A percentile compares a stretch with the other conserved stretches of the same genome.
These are phyloP conservation scores for Drosophila robusta DNA, from an alignment of 2,888 invertebrate genomes.

Conservation along the genomic window DNA sequence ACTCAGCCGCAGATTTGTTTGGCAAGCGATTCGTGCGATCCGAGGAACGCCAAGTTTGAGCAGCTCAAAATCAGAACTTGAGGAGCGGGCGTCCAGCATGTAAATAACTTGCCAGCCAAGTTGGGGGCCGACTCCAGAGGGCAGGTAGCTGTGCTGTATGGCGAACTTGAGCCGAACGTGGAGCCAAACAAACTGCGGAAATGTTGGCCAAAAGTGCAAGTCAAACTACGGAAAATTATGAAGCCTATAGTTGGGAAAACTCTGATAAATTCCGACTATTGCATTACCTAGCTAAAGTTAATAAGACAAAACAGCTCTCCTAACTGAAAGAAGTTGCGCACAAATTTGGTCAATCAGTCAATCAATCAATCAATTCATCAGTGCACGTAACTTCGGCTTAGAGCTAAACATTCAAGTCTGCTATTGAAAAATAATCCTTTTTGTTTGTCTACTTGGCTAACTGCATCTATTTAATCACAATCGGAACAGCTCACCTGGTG, in stretches of 20 bases:
- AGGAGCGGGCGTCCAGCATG: background rate
- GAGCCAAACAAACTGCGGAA: background rate
- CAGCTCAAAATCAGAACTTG: background rate
- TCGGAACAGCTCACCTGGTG: no score
- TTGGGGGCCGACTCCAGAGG: background rate
- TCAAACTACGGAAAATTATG: background rate
- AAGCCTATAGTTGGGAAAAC: background rate
- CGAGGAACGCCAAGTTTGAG: slow-evolving; percentile 19
- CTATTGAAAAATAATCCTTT: no score
- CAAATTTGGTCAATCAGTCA: background rate
- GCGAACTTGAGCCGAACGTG: background rate
- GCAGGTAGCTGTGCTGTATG: no score
- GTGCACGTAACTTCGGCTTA: no score
- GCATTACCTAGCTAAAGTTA: no score
- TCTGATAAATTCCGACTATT: no score
- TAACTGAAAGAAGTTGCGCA: no score
- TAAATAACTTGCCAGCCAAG: background rate
- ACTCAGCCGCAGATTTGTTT: slow-evolving; percentile 42
- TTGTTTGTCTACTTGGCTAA: no score
- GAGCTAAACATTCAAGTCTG: no score
- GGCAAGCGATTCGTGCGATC: slow-evolving; percentile 34
- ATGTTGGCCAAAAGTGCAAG: background rate
- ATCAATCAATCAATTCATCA: background rate
- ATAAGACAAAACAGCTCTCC: no score
- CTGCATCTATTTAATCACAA: no score